Evolutionary conservation across 2,888 invertebrate species (phyloP), one percentile per base, ranked within the genome.

Genomic region (Lymantria dispar): DNA sequence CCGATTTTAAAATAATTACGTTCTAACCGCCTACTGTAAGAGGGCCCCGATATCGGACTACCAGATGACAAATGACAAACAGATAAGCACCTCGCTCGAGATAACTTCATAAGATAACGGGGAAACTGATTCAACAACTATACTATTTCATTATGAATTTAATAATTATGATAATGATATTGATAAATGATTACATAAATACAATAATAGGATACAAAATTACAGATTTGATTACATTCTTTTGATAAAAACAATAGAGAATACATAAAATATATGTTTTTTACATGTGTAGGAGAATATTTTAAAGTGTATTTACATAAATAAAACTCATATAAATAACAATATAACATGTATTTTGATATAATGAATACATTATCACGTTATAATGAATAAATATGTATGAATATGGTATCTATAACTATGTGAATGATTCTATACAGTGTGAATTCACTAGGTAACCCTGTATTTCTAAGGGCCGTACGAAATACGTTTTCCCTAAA

Each of bases 291-390:
- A 14, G 39, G 43, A 22, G 22, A 12, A 15, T 41, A 12, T 31
- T 10, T 42, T 45, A 14, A 45, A 38, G 22, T 33, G 33, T 30
- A 55, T 45, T 63, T 71, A 81, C 72, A 82, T 80, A 88, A 90
- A 90, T 88, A 87, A 91, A 91, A 90, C 85, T 78, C 83, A 81
- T 72, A 83, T 68, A 76, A 76, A 49, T 70, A 87, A 89, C 85
- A 83, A 77, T 44, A 80, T 87, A 89, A 87, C 87, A 87, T 91
- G 87, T 91, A 90, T 91, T 89, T 81, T 78, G 80, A 83, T 80
- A 83, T 74, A 80, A 85, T 86, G 85, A 84, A 77, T 87, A 89
- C 75, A 83, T 45, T 86, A 88, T 86, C 83, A 88, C 83, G 71
- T 72, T 73, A 71, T 37, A 80, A 76, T 78, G 80, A 70, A 76